These are phyloP conservation scores for Anas bernieri DNA, from an alignment of 2,797 vertebrate genomes.

Conservation along the genomic window DNA sequence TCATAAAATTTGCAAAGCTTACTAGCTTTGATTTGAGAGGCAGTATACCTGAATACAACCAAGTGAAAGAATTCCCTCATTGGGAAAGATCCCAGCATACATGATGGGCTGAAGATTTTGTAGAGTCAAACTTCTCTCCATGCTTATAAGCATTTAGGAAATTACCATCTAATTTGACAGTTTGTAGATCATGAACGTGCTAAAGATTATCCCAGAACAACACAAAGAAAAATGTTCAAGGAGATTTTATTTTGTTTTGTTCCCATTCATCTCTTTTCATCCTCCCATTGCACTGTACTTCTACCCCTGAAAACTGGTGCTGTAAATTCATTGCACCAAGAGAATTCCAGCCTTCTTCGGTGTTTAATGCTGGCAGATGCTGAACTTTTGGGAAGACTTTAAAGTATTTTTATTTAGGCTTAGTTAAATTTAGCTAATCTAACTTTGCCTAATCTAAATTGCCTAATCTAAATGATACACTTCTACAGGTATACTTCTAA, in stretches of 20 bases:
- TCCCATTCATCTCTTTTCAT: background rate
- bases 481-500: constrained; percentile 13
- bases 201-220: background rate
- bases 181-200: background rate
- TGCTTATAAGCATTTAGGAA: background rate
- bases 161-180: background rate
- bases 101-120: background rate
- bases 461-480: background rate
- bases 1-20: background rate
- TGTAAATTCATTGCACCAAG: background rate
- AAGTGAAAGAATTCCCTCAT: background rate
- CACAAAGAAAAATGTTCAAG: background rate
- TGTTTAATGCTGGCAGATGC: background rate
- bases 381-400: background rate
- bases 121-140: background rate
- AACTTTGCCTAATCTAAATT: background rate
- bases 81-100: background rate
- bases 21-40: background rate
- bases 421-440: background rate
- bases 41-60: background rate
- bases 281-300: background rate
- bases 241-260: background rate
- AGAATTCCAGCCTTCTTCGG: background rate
- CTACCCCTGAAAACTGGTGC: background rate
- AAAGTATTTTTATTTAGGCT: background rate